Conservation (phyloP, 2,113 vertebrate genomes). For the Malurus alboscapulatus region DNA sequence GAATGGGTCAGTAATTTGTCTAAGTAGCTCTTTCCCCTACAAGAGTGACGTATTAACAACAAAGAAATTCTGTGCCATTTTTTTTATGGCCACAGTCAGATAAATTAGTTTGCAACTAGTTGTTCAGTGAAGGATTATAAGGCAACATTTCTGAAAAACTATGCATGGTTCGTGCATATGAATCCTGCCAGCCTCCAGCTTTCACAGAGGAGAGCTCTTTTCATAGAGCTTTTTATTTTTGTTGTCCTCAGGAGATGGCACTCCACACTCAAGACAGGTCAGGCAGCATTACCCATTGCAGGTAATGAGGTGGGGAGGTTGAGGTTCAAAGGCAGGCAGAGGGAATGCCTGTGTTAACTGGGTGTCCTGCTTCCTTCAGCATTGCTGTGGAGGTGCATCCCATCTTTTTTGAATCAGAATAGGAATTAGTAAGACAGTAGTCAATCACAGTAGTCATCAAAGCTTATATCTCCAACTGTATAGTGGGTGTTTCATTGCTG, state of each 20-base stretch:
- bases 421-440: not conserved
- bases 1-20: not conserved
- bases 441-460: not conserved
- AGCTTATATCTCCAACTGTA: not conserved
- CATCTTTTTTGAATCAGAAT: fast-evolving
- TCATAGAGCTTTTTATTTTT: not conserved
- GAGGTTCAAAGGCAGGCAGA: not conserved
- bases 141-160: not conserved
- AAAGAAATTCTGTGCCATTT: not conserved
- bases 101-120: not conserved
- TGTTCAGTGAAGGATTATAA: not conserved
- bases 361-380: not conserved
- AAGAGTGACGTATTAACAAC: not conserved
- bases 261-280: not conserved
- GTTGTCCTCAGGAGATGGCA: not conserved
- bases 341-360: fast-evolving
- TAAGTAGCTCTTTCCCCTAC: not conserved
- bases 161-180: not conserved
- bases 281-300: fast-evolving
- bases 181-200: not conserved
- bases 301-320: fast-evolving
- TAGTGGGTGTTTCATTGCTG: not conserved
- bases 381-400: fast-evolving
- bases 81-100: not conserved
- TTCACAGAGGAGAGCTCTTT: fast-evolving